Percentiles rank a stretch among this genome's conserved stretches.
Evolutionary conservation across 2,888 invertebrate genomes (phyloP).

Genomic region (Leptura quadrifasciata): DNA sequence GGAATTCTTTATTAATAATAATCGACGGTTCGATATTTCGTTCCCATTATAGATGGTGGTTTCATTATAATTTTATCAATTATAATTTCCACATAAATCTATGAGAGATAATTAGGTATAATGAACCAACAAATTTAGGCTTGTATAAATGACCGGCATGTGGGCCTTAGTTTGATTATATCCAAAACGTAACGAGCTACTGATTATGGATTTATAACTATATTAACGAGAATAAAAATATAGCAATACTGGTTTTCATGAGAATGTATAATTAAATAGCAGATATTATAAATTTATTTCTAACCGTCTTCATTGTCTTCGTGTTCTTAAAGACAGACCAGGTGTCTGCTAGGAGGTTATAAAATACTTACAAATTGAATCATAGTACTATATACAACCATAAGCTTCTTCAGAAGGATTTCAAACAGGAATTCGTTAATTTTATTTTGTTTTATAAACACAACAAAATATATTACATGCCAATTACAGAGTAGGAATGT

Average conservation of each 20-base stretch:
- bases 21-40: constrained; percentile 29
- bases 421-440: too few species aligned
- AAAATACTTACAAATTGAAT: background rate
- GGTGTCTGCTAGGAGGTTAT: background rate
- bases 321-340: background rate
- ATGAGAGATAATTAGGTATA: constrained; percentile 37
- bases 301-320: background rate
- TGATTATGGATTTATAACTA: constrained; percentile 47
- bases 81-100: constrained; percentile 42
- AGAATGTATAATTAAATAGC: background rate
- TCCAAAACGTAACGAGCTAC: constrained; percentile 34
- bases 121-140: constrained; percentile 34
- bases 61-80: constrained; percentile 39
- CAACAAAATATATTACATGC: too few species aligned
- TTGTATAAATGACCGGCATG: constrained; percentile 27
- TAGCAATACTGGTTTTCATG: constrained; percentile 13
- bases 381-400: too few species aligned
- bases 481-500: too few species aligned
- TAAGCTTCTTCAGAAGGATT: too few species aligned
- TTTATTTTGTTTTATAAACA: too few species aligned
- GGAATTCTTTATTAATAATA: constrained; percentile 22
- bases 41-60: constrained; percentile 32
- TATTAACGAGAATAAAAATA: constrained; percentile 37
- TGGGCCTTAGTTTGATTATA: constrained; percentile 40
- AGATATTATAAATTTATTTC: constrained; percentile 1